Evolutionary conservation across 2,113 vertebrate species (phyloP).

Genomic region (Montifringilla adamsi): DNA sequence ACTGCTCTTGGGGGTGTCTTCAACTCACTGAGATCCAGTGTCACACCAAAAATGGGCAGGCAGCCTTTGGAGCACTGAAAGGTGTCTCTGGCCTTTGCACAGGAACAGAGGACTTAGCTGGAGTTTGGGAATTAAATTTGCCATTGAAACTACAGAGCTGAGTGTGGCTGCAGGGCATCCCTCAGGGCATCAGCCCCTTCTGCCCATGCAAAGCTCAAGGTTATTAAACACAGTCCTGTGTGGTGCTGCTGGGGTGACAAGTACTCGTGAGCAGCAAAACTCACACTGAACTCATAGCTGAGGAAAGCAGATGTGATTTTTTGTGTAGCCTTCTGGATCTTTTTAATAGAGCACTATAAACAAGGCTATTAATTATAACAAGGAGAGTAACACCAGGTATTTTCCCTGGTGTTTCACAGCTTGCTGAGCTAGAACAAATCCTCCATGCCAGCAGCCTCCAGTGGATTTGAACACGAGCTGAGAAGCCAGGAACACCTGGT

Average conservation of each 20-base stretch:
- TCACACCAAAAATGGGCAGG: neutral
- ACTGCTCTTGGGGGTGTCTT: neutral
- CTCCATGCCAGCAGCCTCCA: neutral
- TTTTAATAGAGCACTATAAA: neutral
- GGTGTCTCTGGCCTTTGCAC: neutral
- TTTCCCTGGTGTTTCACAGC: constrained; percentile 1
- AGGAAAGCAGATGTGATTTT: constrained; percentile 14
- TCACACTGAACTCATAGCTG: neutral
- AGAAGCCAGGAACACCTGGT: constrained; percentile 37
- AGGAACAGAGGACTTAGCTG: neutral
- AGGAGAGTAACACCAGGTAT: neutral
- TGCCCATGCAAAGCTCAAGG: neutral
- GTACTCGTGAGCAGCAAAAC: neutral
- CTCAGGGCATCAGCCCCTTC: neutral
- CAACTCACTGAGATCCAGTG: neutral
- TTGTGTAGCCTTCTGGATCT: neutral
- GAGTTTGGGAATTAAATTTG: neutral
- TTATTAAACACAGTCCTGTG: neutral
- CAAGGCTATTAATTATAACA: constrained; percentile 30
- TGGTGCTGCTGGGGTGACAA: neutral
- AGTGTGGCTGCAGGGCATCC: neutral
- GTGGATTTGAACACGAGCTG: neutral
- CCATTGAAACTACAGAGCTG: neutral
- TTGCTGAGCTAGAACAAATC: constrained; percentile 31
- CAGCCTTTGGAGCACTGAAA: neutral